Evolutionary conservation across 2,797 vertebrate genomes (phyloP).

Genomic region (Gambelia wislizenii): DNA sequence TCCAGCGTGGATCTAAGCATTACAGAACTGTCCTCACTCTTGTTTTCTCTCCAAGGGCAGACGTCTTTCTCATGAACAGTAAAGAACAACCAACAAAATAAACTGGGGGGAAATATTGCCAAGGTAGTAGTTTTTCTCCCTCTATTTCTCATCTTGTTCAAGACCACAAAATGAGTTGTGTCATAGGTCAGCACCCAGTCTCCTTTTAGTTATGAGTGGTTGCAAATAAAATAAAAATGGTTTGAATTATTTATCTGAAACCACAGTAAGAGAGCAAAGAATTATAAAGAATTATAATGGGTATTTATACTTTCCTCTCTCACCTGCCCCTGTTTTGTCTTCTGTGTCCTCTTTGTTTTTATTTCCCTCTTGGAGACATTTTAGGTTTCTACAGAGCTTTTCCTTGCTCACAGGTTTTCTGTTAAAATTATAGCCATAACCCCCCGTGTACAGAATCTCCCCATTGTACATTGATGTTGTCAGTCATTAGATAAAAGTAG

Average conservation of each 20-base stretch:
- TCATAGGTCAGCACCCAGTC: background rate
- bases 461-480: background rate
- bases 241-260: background rate
- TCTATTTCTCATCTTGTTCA: constrained; percentile 5
- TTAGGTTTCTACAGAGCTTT: background rate
- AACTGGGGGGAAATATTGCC: background rate
- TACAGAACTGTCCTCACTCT: background rate
- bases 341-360: background rate
- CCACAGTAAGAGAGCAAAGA: background rate
- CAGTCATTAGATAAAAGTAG: background rate
- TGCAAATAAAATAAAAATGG: background rate
- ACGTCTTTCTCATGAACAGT: constrained; percentile 4
- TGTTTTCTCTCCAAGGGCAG: background rate
- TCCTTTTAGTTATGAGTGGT: background rate
- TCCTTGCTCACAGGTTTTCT: background rate
- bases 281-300: background rate
- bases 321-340: background rate
- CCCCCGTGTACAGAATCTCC: background rate
- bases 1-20: background rate
- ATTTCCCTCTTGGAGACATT: background rate
- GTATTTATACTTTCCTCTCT: background rate
- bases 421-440: background rate
- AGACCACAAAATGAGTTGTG: constrained; percentile 2
- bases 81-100: constrained; percentile 6
- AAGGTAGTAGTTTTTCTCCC: background rate